These are phyloP conservation scores for Anguilla megastoma DNA, from an alignment of 2,797 vertebrate genomes.

Conservation along the genomic window DNA sequence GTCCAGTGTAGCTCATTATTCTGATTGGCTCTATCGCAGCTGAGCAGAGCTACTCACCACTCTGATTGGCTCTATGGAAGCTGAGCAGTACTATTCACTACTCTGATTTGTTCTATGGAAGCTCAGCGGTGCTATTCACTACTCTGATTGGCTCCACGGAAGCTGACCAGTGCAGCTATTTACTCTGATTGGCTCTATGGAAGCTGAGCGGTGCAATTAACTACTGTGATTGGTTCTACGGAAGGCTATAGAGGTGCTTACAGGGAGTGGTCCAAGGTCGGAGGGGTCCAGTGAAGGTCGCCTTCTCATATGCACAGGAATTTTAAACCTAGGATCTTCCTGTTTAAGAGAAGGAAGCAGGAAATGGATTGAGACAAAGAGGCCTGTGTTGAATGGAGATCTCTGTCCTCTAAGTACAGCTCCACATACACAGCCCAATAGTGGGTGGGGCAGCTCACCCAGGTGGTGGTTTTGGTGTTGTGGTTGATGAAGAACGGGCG, in stretches of 20 bases:
- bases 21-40: no score
- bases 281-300: conserved; percentile 79
- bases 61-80: no score
- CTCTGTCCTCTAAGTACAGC: not conserved
- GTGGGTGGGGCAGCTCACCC: conserved; percentile 70
- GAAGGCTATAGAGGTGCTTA: conserved; percentile 59
- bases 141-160: not conserved
- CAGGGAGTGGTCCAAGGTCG: conserved; percentile 88
- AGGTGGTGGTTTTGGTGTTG: conserved; percentile 90
- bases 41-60: no score
- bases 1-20: no score
- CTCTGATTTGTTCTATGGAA: not conserved
- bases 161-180: not conserved
- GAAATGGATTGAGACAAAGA: not conserved
- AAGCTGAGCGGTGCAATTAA: not conserved
- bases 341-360: conserved; percentile 58
- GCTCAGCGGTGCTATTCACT: not conserved
- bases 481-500: conserved; percentile 94
- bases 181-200: not conserved
- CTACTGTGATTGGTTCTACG: not conserved
- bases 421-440: no score
- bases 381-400: not conserved
- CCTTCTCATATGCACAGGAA: conserved; percentile 77
- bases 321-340: conserved; percentile 90
- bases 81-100: no score